Base-by-base conservation (phyloP, 2,113 vertebrate species). In the Eubucco bourcierii region DNA sequence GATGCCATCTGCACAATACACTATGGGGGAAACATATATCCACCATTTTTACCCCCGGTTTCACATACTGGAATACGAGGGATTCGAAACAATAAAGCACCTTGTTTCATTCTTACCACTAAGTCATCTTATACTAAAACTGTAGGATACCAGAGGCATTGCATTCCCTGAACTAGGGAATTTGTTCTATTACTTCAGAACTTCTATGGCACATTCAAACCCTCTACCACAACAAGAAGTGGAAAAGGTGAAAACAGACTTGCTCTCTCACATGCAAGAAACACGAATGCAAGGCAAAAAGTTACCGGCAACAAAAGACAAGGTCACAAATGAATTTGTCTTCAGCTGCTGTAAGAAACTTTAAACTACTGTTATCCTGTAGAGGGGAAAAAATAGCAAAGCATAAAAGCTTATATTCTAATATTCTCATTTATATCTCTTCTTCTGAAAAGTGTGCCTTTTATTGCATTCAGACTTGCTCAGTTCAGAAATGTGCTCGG, bases 381-480 rank as follows among this genome's bases (percentile, higher is more conserved):
- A 72, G 13, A 33, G 27, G 46, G n/a, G 70, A 76, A 78, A 90
- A 78, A 88, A 80, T 33, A 88, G 55, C 28, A 34, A 82, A 84
- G 37, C 15, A 60, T 76, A 70, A 93, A 77, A 80, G 23, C 77
- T 66, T 21, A 1, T 50, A 80, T 41, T 95, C 80, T 46, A 88
- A 72, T 44, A 83, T 75, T 92, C 78, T 91, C 52, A 80, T 90
- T 92, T 84, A 17, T 86, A 67, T 81, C 55, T 91, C 85, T 71
- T 68, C 75, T 68, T 82, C 60, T 12, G 27, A 90, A 90, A 82
- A 80, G 11, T 11, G 56, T 50, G 89, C 53, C 61, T 90, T 89
- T 95, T 88, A 80, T 80, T 96, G 76, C 55, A 70, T 93, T 93
- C 83, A 87, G 78, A 93, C 70, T 83, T 82, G n/a, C 44, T 84